Conservation (phyloP, 1,140 invertebrate species). For the Helicoverpa zea region DNA sequence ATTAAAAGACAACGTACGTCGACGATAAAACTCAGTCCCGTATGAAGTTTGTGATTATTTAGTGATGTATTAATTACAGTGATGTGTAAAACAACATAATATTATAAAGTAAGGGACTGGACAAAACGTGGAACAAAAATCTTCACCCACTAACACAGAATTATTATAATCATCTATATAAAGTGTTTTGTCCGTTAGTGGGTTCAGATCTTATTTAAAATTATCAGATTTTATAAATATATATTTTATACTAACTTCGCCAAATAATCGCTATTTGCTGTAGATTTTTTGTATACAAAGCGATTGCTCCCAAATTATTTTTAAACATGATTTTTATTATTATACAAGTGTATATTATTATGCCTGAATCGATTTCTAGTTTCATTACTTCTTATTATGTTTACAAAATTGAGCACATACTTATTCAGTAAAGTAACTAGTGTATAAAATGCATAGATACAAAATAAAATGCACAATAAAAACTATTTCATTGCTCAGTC, state of each 20-base stretch:
- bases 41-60: conserved; percentile 16
- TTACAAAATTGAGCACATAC: conserved; percentile 59
- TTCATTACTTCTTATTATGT: conserved; percentile 43
- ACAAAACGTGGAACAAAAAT: background rate
- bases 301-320: conserved; percentile 45
- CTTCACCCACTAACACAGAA: conserved; percentile 30
- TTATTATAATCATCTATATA: conserved; percentile 19
- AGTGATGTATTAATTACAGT: conserved; percentile 31
- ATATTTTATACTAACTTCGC: conserved; percentile 28
- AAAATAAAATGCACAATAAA: conserved; percentile 57
- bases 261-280: conserved; percentile 28
- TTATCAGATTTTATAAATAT: conserved; percentile 6
- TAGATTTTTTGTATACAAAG: conserved; percentile 34
- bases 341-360: conserved; percentile 50
- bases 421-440: conserved; percentile 55
- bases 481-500: conserved; percentile 55
- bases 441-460: conserved; percentile 59
- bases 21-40: conserved; percentile 49
- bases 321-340: conserved; percentile 28
- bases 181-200: conserved; percentile 18
- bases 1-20: conserved; percentile 18
- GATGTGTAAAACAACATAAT: conserved; percentile 19
- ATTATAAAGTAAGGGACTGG: conserved; percentile 28
- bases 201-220: conserved; percentile 20
- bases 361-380: conserved; percentile 45